phyloP scores from a whole-genome alignment of 2,113 vertebrate species.

The Rissa tridactyla region DNA sequence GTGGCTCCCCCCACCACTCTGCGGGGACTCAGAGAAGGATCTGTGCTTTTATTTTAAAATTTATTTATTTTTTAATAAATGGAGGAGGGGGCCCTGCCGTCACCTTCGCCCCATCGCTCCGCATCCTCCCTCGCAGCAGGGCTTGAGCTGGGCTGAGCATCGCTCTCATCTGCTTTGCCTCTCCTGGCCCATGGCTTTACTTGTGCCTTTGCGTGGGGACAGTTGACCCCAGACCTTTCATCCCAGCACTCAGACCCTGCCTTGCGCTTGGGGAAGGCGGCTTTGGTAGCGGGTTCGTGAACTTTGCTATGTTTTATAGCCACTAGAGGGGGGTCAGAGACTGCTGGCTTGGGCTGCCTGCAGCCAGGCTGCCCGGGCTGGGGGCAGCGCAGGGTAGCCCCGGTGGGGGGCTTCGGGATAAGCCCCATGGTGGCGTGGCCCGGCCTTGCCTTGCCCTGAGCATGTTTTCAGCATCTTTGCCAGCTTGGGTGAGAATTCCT shows the following conservation, averaged over 20 bases:
- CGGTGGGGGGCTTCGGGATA: not conserved
- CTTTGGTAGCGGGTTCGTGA: constrained; percentile 13
- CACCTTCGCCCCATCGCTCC: not conserved
- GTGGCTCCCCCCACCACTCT: rapidly evolving
- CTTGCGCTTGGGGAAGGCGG: not conserved
- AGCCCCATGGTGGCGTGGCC: not conserved
- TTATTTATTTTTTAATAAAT: not conserved
- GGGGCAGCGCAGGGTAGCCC: not conserved
- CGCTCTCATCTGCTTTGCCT: not conserved
- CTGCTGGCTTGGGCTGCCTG: constrained; percentile 31
- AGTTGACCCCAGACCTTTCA: not conserved
- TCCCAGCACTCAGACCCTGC: not conserved
- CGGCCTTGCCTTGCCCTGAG: not conserved
- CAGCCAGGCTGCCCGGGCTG: not conserved
- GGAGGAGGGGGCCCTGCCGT: not conserved
- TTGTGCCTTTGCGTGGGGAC: not conserved
- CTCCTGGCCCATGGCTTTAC: not conserved
- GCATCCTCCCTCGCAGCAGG: not conserved
- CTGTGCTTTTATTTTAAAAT: not conserved
- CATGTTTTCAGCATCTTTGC: not conserved
- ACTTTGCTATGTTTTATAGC: constrained; percentile 63
- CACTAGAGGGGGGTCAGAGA: constrained; percentile 65
- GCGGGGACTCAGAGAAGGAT: not conserved
- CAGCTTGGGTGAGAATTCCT: not conserved
- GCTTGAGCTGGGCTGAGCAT: not conserved